Conservation (phyloP, 2,797 vertebrate genomes). For the Rhinophrynus dorsalis region DNA sequence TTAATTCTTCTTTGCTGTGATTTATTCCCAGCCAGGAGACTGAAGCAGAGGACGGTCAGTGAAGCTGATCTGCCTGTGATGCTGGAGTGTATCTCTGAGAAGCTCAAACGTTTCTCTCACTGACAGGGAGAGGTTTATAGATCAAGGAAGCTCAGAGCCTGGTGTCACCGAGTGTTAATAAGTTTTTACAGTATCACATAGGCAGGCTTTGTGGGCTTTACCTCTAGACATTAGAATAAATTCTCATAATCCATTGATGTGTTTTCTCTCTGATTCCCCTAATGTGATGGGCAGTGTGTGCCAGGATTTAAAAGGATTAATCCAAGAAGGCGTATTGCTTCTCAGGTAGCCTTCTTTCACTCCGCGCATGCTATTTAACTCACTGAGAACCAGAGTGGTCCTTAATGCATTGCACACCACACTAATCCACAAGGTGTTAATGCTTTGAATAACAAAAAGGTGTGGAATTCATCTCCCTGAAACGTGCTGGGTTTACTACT, state of each 20-base stretch:
- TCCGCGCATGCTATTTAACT: no score
- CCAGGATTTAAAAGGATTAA: conserved; percentile 28
- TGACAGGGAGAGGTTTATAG: no score
- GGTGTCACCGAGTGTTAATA: conserved; percentile 37
- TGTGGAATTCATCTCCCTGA: no score
- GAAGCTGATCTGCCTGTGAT: conserved; percentile 23
- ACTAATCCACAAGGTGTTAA: no score
- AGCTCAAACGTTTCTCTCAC: no score
- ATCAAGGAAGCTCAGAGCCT: conserved; percentile 25
- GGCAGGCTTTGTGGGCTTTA: neutral
- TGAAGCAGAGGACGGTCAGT: no score
- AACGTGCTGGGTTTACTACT: no score
- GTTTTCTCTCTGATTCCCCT: conserved; percentile 26
- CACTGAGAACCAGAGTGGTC: no score
- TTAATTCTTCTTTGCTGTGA: neutral
- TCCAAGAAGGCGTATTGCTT: neutral
- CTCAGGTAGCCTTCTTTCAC: no score
- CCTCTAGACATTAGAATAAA: conserved; percentile 33
- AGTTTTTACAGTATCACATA: conserved; percentile 17
- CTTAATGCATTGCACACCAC: no score
- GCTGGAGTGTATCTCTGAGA: conserved; percentile 9
- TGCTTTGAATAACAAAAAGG: no score
- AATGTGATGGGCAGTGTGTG: conserved; percentile 16
- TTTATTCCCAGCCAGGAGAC: conserved; percentile 7
- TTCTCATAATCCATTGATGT: conserved; percentile 34